Conservation (phyloP, 2,797 vertebrate species). For the Distichodus sexfasciatus region DNA sequence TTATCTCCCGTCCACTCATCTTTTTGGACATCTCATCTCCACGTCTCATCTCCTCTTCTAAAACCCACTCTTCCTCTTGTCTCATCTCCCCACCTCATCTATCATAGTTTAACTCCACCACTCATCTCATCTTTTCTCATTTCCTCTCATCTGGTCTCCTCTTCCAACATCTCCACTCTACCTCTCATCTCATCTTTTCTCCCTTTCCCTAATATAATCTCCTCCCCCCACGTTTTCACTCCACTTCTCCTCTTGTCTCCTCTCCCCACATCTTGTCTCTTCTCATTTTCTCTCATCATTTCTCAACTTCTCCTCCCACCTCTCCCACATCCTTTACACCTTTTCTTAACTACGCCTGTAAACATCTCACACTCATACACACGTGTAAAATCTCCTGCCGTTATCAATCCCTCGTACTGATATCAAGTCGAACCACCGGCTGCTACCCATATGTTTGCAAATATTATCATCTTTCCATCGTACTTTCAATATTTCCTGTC, state of each 20-base stretch:
- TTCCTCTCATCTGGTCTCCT: not conserved
- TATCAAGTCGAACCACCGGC: not conserved
- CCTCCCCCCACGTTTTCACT: not conserved
- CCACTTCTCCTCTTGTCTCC: not conserved
- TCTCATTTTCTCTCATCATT: not conserved
- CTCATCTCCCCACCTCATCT: no score
- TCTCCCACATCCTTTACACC: not conserved
- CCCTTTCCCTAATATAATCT: not conserved
- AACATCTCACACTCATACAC: not conserved
- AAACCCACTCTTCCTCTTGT: no score
- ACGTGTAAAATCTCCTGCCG: not conserved
- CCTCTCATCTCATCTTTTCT: not conserved
- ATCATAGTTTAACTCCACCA: not conserved
- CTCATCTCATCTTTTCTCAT: not conserved
- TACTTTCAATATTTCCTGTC: constrained; percentile 7
- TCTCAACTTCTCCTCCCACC: no score
- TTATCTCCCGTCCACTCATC: no score
- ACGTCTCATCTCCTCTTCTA: not conserved
- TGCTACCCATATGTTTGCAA: constrained; percentile 14
- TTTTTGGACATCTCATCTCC: no score
- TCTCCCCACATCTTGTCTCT: not conserved
- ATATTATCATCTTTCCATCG: constrained; percentile 19
- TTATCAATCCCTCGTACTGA: not conserved
- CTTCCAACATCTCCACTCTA: not conserved
- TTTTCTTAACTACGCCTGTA: no score